Percentiles rank a stretch among this genome's conserved stretches.
phyloP scores from a whole-genome alignment of 2,797 vertebrate species.

The Mycteria americana region DNA sequence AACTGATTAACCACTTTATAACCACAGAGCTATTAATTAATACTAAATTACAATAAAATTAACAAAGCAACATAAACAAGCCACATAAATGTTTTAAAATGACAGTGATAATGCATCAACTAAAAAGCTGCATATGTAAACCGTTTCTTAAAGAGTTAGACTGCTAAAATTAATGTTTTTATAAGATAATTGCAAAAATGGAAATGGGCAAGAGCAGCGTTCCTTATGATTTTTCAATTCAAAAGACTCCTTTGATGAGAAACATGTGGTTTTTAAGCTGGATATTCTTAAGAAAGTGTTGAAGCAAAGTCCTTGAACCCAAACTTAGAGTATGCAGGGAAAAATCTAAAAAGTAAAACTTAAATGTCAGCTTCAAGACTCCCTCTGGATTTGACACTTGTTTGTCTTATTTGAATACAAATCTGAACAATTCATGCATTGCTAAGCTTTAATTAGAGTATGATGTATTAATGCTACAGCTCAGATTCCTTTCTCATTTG shows the following conservation, averaged over 20 bases:
- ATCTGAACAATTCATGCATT: neutral
- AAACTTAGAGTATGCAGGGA: neutral
- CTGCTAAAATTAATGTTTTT: neutral
- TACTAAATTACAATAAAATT: conserved; percentile 39
- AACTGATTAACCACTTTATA: conserved; percentile 12
- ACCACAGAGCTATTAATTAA: conserved; percentile 32
- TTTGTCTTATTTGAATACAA: neutral
- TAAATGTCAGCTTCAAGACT: neutral
- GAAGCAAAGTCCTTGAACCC: neutral
- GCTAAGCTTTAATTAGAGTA: neutral
- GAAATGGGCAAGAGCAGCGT: neutral
- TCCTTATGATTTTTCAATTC: neutral
- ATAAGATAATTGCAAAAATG: neutral
- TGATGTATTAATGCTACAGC: neutral
- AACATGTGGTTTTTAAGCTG: neutral
- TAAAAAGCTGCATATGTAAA: neutral
- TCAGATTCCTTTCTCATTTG: neutral
- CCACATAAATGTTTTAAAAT: neutral
- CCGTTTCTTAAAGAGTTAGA: neutral
- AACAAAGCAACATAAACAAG: conserved; percentile 11
- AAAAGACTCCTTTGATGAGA: neutral
- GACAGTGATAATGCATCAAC: neutral
- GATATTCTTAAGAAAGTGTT: neutral
- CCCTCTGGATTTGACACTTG: neutral
- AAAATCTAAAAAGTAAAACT: neutral